A percentile compares a stretch with the other conserved stretches of the same genome.
Evolutionary conservation across 2,888 invertebrate species (phyloP).

Genomic region (Tipula vernalis): DNA sequence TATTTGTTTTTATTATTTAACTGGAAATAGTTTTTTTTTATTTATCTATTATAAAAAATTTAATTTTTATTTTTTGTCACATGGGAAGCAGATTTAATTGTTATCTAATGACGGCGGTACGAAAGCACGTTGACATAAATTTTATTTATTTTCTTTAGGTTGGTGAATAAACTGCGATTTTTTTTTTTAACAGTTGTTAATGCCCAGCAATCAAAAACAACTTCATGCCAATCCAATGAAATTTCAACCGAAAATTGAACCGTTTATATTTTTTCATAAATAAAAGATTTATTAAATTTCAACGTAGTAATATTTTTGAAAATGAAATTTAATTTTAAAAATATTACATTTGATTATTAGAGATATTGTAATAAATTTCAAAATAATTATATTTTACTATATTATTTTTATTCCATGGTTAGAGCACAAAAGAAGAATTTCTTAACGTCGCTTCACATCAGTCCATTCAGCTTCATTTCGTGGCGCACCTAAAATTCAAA

Average conservation of each 20-base stretch:
- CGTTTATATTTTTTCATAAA: background rate
- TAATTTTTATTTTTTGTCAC: conserved; percentile 5
- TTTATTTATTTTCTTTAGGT: background rate
- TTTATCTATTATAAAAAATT: background rate
- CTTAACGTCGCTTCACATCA: conserved; percentile 41
- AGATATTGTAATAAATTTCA: conserved; percentile 1
- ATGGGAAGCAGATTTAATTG: background rate
- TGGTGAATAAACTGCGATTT: background rate
- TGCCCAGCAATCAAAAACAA: background rate
- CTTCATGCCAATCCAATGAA: background rate
- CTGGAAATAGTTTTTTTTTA: background rate
- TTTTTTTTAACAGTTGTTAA: background rate
- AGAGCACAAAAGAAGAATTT: background rate
- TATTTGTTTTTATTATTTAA: background rate
- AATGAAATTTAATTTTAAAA: background rate
- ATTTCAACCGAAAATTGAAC: background rate
- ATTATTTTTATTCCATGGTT: background rate
- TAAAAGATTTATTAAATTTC: background rate
- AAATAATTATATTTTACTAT: background rate
- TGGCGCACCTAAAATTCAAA: conserved; percentile 18
- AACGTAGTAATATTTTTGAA: background rate
- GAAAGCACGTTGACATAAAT: conserved; percentile 8
- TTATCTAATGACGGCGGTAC: conserved; percentile 9
- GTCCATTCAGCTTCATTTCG: conserved; percentile 47
- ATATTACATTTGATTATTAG: conserved; percentile 5